Conservation (phyloP, 2,797 vertebrate species). For the Vireo griseus region DNA sequence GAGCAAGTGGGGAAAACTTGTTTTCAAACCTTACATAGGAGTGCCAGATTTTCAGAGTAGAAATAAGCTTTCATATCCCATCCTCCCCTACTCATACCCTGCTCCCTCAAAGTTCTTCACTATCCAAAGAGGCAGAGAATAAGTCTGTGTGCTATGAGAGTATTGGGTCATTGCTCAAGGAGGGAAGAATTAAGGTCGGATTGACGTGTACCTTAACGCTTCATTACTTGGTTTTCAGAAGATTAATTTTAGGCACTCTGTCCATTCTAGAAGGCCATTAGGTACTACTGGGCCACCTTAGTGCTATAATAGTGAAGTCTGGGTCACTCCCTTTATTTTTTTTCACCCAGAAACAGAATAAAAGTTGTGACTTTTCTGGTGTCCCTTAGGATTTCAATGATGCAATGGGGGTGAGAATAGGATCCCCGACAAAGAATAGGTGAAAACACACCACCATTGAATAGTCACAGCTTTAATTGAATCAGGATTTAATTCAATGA, state of each 20-base stretch:
- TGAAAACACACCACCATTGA: background rate
- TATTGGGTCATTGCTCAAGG: slow-evolving; percentile 58
- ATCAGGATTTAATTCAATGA: background rate
- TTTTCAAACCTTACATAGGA: background rate
- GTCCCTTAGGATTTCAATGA: background rate
- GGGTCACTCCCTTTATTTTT: background rate
- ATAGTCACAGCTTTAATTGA: background rate
- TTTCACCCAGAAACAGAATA: background rate
- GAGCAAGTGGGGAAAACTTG: background rate
- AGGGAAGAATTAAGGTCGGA: slow-evolving; percentile 41
- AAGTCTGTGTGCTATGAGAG: background rate
- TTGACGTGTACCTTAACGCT: slow-evolving; percentile 52
- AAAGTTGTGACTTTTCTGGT: background rate
- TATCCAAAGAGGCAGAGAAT: background rate
- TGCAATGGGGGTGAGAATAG: background rate
- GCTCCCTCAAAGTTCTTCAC: background rate
- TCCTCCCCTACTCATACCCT: rapidly evolving
- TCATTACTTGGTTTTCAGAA: slow-evolving; percentile 59
- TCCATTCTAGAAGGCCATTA: slow-evolving; percentile 22
- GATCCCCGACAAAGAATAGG: background rate
- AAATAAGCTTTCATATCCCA: background rate
- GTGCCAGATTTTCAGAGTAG: background rate
- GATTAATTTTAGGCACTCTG: slow-evolving; percentile 53
- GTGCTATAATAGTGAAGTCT: slow-evolving; percentile 3
- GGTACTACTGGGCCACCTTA: slow-evolving; percentile 9